These are phyloP conservation scores for Spicauda simplicius DNA, from an alignment of 2,888 invertebrate species.

Conservation along the genomic window DNA sequence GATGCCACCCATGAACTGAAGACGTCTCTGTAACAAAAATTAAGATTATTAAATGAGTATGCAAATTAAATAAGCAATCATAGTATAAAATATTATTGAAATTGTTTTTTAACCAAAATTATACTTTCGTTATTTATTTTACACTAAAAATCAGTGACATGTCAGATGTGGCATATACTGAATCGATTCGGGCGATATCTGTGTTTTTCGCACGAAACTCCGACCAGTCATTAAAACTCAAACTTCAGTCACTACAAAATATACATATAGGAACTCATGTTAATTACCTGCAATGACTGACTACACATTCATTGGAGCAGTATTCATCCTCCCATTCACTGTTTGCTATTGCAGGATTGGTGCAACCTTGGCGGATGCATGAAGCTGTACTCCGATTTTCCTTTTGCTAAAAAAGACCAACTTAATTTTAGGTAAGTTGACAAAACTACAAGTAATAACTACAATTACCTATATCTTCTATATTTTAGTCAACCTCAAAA, in stretches of 20 bases:
- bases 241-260: too few relatives aligned
- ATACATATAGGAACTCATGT: too few relatives aligned
- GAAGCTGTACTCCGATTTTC: slow-evolving; percentile 80
- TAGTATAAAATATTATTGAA: neutral
- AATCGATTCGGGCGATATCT: too few relatives aligned
- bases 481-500: too few relatives aligned
- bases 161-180: too few relatives aligned
- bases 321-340: slow-evolving; percentile 98
- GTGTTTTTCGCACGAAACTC: too few relatives aligned
- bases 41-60: neutral
- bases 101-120: too few relatives aligned
- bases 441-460: too few relatives aligned
- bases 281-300: slow-evolving; percentile 94
- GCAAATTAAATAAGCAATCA: neutral
- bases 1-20: slow-evolving; percentile 95
- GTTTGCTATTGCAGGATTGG: slow-evolving; percentile 95
- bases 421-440: neutral
- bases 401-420: slow-evolving; percentile 63
- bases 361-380: slow-evolving; percentile 95
- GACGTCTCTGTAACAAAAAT: slow-evolving; percentile 90
- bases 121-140: too few relatives aligned
- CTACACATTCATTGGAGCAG: slow-evolving; percentile 98
- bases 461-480: too few relatives aligned
- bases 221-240: too few relatives aligned
- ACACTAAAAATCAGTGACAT: too few relatives aligned